phyloP scores from a whole-genome alignment of 2,113 vertebrate species.

The Nymphicus hollandicus region DNA sequence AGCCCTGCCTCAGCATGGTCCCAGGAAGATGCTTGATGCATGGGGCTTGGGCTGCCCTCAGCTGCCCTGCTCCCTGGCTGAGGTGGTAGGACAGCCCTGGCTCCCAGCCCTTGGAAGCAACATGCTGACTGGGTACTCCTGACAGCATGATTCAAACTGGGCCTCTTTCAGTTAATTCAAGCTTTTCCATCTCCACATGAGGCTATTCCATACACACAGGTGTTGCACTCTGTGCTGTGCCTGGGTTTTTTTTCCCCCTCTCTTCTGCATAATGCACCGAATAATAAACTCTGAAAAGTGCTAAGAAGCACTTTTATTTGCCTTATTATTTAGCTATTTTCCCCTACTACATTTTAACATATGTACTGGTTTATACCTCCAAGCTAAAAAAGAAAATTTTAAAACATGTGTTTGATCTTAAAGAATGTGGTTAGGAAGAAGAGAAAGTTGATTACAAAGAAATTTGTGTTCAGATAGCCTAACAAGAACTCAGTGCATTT shows the following conservation, averaged over 20 bases:
- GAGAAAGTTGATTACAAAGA: background rate
- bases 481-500: background rate
- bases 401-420: background rate
- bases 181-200: background rate
- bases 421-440: background rate
- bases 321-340: background rate
- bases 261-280: background rate
- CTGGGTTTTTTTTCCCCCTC: background rate
- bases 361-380: background rate
- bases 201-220: background rate
- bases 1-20: background rate
- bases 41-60: background rate
- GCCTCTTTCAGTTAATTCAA: constrained; percentile 25
- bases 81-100: background rate
- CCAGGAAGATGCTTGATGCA: fast-evolving
- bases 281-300: background rate
- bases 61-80: background rate
- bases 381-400: background rate
- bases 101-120: background rate
- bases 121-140: background rate
- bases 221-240: background rate
- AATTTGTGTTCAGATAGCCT: background rate
- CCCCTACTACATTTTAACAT: background rate
- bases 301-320: background rate
- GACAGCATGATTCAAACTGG: background rate